These are phyloP conservation scores for Coelopa frigida DNA, from an alignment of 1,140 invertebrate genomes.

Conservation along the genomic window DNA sequence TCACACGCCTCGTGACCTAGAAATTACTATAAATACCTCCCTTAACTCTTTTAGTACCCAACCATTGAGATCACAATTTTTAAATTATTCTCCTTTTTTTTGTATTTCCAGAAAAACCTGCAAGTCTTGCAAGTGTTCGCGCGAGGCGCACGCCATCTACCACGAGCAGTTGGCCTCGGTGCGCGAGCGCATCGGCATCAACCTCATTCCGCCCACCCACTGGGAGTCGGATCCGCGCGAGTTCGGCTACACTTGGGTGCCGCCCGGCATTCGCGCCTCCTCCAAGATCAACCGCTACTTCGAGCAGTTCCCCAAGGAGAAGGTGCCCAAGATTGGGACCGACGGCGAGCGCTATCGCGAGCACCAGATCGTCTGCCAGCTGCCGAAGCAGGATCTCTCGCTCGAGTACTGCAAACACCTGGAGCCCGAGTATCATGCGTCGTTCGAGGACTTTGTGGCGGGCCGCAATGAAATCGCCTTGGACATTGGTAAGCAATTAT, in stretches of 20 bases:
- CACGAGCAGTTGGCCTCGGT: slow-evolving; percentile 67
- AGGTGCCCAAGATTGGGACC: slow-evolving; percentile 67
- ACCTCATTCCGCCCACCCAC: slow-evolving; percentile 45
- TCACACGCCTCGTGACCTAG: too few relatives aligned
- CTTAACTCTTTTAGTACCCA: too few relatives aligned
- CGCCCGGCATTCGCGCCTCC: slow-evolving; percentile 62
- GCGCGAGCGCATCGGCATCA: slow-evolving; percentile 67
- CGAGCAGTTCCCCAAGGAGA: slow-evolving; percentile 64
- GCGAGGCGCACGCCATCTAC: slow-evolving; percentile 69
- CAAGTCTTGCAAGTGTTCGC: slow-evolving; percentile 78
- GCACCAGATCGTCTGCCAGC: slow-evolving; percentile 77
- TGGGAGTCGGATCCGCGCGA: slow-evolving; percentile 51
- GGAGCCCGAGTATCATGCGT: slow-evolving; percentile 63
- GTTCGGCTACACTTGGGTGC: slow-evolving; percentile 72
- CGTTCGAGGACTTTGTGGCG: slow-evolving; percentile 83
- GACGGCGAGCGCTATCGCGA: slow-evolving; percentile 72
- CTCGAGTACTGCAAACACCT: slow-evolving; percentile 83
- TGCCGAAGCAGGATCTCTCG: slow-evolving; percentile 92
- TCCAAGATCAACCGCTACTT: slow-evolving; percentile 65
- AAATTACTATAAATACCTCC: too few relatives aligned
- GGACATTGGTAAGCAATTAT: slow-evolving; percentile 73
- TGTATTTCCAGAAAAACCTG: slow-evolving; percentile 48
- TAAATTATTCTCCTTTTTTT: neutral
- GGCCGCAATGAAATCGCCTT: slow-evolving; percentile 89
- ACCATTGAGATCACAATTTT: too few relatives aligned